Conservation (phyloP, 2,888 invertebrate genomes). For the Sialis fuliginosa region DNA sequence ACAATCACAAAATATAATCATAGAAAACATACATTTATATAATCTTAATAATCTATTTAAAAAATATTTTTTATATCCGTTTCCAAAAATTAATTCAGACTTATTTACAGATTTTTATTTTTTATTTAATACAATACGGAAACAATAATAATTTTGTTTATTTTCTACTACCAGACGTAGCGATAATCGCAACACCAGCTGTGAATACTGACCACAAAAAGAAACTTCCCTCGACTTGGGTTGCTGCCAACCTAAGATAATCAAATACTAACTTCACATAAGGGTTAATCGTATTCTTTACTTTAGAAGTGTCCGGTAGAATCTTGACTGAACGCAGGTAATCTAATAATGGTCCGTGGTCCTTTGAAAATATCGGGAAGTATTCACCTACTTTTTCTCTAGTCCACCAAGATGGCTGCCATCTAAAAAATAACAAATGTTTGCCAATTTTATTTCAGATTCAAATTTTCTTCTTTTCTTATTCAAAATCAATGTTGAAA, state of each 20-base stretch:
- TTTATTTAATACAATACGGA: too few relatives aligned
- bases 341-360: conserved; percentile 35
- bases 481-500: too few relatives aligned
- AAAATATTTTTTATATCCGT: too few relatives aligned
- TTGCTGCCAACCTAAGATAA: conserved; percentile 25
- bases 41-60: too few relatives aligned
- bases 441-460: not conserved
- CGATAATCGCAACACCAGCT: conserved; percentile 34
- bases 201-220: conserved; percentile 35
- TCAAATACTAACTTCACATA: conserved; percentile 29
- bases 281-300: conserved; percentile 21
- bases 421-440: conserved; percentile 15
- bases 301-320: conserved; percentile 22
- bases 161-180: conserved; percentile 17
- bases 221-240: conserved; percentile 31
- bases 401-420: conserved; percentile 33
- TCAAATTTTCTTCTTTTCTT: too few relatives aligned
- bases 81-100: too few relatives aligned
- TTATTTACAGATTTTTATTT: too few relatives aligned
- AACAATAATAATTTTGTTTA: not conserved
- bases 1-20: too few relatives aligned
- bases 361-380: conserved; percentile 37
- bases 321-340: conserved; percentile 37
- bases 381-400: conserved; percentile 36
- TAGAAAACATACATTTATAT: too few relatives aligned